phyloP scores from a whole-genome alignment of 2,888 invertebrate species.

The Clepsis dumicolana region DNA sequence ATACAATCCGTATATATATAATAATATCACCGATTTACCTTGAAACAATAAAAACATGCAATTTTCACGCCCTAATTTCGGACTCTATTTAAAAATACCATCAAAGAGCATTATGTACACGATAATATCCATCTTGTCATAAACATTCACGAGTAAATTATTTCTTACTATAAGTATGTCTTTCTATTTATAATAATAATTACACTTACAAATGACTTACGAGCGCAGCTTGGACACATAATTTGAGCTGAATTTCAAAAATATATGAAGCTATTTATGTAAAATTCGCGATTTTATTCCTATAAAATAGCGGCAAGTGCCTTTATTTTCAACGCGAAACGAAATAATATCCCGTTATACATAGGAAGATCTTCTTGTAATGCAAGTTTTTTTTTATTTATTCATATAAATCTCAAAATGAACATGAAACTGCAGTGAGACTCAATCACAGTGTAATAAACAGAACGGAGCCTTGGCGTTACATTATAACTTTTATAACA shows the following conservation, averaged over 20 bases:
- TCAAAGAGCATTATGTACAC: conserved; percentile 67
- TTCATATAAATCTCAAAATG: conserved; percentile 11
- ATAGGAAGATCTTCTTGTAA: background rate
- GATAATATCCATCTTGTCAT: conserved; percentile 78
- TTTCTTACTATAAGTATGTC: conserved; percentile 75
- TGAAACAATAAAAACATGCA: conserved; percentile 33
- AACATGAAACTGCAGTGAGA: too few relatives aligned
- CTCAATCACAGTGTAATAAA: too few relatives aligned
- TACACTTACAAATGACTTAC: conserved; percentile 53
- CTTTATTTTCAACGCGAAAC: background rate
- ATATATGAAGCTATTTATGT: conserved; percentile 15
- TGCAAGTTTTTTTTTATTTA: background rate
- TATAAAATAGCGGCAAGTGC: background rate
- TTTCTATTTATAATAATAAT: conserved; percentile 66
- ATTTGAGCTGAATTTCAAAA: conserved; percentile 72
- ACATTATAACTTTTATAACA: too few relatives aligned
- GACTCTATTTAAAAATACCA: conserved; percentile 46
- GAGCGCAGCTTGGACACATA: conserved; percentile 74
- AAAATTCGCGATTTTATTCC: background rate
- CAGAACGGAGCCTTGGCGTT: too few relatives aligned
- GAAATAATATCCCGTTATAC: background rate
- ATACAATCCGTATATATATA: conserved; percentile 40
- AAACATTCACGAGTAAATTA: conserved; percentile 72
- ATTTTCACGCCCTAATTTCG: conserved; percentile 34
- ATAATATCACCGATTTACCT: conserved; percentile 44